These are phyloP conservation scores for Pollenia amentaria DNA, from an alignment of 2,888 invertebrate species.

Conservation along the genomic window DNA sequence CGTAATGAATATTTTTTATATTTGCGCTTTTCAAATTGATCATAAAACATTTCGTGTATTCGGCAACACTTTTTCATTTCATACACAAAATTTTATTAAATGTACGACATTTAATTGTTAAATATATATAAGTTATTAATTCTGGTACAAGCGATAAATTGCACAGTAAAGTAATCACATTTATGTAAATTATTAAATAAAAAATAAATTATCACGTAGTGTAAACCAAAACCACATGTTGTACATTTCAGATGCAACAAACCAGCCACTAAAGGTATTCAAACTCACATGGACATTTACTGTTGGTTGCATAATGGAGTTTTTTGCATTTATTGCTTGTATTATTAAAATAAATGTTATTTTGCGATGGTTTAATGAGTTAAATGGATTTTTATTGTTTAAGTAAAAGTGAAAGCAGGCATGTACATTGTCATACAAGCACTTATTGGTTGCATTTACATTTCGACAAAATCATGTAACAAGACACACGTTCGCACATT, in stretches of 20 bases:
- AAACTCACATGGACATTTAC: background rate
- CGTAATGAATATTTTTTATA: too few species aligned
- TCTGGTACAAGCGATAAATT: conserved; percentile 35
- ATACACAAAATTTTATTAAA: background rate
- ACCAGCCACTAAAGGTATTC: conserved; percentile 25
- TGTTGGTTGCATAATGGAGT: background rate
- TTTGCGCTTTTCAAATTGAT: too few species aligned
- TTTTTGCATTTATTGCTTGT: conserved; percentile 26
- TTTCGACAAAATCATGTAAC: conserved; percentile 35
- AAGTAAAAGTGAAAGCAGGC: background rate
- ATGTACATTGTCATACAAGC: background rate
- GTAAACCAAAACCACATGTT: conserved; percentile 51
- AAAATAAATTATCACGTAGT: conserved; percentile 33
- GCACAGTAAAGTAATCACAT: background rate
- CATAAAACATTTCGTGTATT: too few species aligned
- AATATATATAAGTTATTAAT: conserved; percentile 3
- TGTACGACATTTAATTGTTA: background rate
- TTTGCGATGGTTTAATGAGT: conserved; percentile 48
- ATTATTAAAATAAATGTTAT: conserved; percentile 6
- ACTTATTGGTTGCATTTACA: background rate
- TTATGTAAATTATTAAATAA: background rate
- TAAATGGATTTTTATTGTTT: conserved; percentile 63
- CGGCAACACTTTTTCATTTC: too few species aligned
- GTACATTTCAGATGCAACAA: conserved; percentile 46
- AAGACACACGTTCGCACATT: background rate